These are phyloP conservation scores for Ia io DNA, from an alignment of 2,113 vertebrate genomes.

Conservation along the genomic window DNA sequence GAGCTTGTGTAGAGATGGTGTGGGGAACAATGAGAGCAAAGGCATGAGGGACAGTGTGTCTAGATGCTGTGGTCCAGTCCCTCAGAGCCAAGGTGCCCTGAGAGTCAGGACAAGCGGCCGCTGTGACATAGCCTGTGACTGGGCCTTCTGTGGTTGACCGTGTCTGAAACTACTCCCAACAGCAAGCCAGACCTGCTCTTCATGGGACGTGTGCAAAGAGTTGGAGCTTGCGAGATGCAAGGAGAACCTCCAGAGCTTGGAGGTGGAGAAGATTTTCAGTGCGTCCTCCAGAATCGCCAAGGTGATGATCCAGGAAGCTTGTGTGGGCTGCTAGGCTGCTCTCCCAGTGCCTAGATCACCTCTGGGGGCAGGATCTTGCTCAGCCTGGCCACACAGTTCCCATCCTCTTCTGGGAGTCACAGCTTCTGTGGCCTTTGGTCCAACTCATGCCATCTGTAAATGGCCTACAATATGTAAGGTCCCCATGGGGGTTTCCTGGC, in stretches of 20 bases:
- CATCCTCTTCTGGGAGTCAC: too few relatives aligned
- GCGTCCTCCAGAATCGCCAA: constrained; percentile 43
- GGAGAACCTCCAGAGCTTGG: not conserved
- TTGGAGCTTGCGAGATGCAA: constrained; percentile 33
- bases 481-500: not conserved
- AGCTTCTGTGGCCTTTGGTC: not conserved
- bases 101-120: not conserved
- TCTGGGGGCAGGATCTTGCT: not conserved
- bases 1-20: not conserved
- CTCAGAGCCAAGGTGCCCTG: not conserved
- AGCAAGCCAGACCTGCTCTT: constrained; percentile 69
- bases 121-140: accelerated
- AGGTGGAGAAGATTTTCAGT: not conserved
- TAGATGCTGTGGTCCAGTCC: not conserved
- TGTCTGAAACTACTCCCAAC: not conserved
- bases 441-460: not conserved
- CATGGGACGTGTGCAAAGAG: constrained; percentile 18
- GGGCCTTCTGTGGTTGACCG: accelerated
- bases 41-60: not conserved
- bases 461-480: not conserved
- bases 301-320: not conserved
- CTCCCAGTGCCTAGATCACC: accelerated
- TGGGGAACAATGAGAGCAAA: not conserved
- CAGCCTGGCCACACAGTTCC: not conserved
- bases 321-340: not conserved